Base-by-base conservation (phyloP, 1,140 invertebrate species). In the Limonius californicus region DNA sequence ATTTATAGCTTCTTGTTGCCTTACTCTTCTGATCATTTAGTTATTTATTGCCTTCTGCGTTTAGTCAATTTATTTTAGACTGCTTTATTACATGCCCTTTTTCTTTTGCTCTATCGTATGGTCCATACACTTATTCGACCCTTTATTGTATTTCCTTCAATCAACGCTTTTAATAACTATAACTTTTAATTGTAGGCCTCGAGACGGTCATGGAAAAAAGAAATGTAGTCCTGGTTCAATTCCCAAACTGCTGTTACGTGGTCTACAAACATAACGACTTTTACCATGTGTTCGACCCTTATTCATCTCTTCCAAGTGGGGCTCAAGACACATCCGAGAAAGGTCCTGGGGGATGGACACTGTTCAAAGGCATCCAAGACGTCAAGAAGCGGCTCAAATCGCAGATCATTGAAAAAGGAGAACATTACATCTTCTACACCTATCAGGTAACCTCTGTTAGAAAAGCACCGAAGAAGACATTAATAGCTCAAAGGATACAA, bases 211-310 rank as follows among this genome's bases (percentile, higher is more conserved):
- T 72, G 11, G 54, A 45, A 8, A 73, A 68, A 68, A 55, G 81
- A 1, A 77, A 81, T 14, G 84, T 83, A 70, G 77, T 84, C 32
- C 75, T 85, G 7, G 69, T 85, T 12, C 78, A 81, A 54, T 83
- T 81, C 56, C 73, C 79, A 0, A 76, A 80, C 30, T 78, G 77
- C 8, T 81, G 77, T 63, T 79, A 80, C 64, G 82, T 82, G 0
- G 68, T 86, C 12, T 83, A 80, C 57, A 78, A 80, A 39, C 19
- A 62, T 4, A 78, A 82, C 58, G 78, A 81, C 39, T 79, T 76
- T 56, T 83, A 76, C 64, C 83, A 85, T 62, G 64, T 85, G 0
- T 86, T 85, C 62, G 83, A 85, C 72, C 80, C 83, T 0, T 83
- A 84, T 64, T 65, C 72, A 3, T 74, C 77, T 14, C 78, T 68